These are phyloP conservation scores for sheep (Ovis aries) DNA, from an alignment of 2,113 vertebrate species.

Conservation along the genomic window DNA sequence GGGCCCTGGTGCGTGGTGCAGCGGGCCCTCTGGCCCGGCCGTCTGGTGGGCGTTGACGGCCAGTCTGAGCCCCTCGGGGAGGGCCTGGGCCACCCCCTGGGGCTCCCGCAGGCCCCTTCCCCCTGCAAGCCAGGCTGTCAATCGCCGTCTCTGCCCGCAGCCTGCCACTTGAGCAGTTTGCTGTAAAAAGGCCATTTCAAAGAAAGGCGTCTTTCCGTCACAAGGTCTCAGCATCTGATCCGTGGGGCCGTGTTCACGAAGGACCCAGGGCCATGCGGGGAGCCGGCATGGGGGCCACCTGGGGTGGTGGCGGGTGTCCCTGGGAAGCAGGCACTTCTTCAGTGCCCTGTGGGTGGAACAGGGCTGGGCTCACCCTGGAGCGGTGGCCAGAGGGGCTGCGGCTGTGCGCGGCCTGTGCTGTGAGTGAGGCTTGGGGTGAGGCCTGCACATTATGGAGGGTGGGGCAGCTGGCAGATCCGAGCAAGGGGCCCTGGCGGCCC, in stretches of 20 bases:
- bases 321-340: background rate
- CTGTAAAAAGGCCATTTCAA: background rate
- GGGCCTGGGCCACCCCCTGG: background rate
- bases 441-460: background rate
- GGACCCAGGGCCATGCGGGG: background rate
- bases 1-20: background rate
- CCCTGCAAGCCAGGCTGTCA: too few species aligned
- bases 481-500: accelerated
- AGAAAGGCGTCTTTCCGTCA: background rate
- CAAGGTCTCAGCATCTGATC: too few species aligned
- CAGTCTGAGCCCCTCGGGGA: background rate
- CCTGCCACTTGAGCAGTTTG: accelerated
- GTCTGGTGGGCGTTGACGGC: background rate
- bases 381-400: too few species aligned
- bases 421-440: background rate
- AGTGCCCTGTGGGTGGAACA: background rate
- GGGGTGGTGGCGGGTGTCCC: accelerated
- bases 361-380: background rate
- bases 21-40: background rate
- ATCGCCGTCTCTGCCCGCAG: accelerated
- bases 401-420: background rate
- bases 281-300: accelerated
- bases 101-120: background rate
- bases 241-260: accelerated
- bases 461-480: background rate